Evolutionary conservation across 2,888 invertebrate species (phyloP), one percentile per base, ranked within the genome.

Genomic region (Drosophila lutescens): DNA sequence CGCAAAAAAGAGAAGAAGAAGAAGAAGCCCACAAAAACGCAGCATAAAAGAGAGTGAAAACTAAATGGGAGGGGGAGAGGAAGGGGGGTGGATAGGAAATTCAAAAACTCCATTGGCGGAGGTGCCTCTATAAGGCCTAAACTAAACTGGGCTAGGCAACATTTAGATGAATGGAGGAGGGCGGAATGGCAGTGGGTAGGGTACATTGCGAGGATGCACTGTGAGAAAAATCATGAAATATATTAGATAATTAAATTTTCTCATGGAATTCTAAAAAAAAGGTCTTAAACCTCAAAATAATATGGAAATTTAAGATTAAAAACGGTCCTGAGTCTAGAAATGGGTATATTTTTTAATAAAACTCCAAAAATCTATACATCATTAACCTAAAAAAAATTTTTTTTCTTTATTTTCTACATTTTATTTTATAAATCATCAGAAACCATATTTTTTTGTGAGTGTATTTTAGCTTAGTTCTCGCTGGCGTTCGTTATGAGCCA

Each of bases 401-500:
- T 6, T 4, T 26, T 26, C 26, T 26, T 2, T 0, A 5, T 26
- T 26, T 26, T 3, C 20, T 1, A 26, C 5, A 26, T 26, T 26
- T 26, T 26, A 1, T 26, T 26, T 30, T 30, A 6, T 8, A 6
- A 26, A 30, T 2, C 30, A 30, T 30, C 2, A 30, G 7, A 30
- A 30, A 30, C 8, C 40, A 6, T 26, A 2, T 26, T 9, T 17
- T 62, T 61, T 12, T 32, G 1, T 10, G 7, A 2, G 38, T 66
- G 38, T 30, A 2, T 2, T 47, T 30, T 23, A 49, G 60, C 38
- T 41, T 51, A 36, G 58, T 56, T 74, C 46, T 62, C 40, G 46
- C 46, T 61, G 30, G 60, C 54, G 78, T 69, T 79, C 76, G 79
- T 79, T 84, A 81, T 59, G 65, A 84, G 74, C 67, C 79, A 73